Conservation (phyloP, 2,888 invertebrate species). For the Cheilosia scutellata region DNA sequence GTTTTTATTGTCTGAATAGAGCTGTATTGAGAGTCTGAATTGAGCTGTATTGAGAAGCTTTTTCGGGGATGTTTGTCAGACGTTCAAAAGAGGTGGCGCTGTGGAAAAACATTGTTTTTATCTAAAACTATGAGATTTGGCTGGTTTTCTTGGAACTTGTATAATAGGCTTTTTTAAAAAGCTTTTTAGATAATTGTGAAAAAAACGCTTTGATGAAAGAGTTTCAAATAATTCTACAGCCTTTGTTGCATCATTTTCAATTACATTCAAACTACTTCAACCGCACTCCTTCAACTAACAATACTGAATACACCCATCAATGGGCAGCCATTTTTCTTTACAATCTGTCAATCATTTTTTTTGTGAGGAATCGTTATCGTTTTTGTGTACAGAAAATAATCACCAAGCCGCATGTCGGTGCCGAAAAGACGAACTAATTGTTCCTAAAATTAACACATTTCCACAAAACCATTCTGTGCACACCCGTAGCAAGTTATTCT, state of each 20-base stretch:
- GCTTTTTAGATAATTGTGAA: no score
- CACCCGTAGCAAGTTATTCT: neutral
- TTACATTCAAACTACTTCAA: neutral
- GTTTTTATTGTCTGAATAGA: no score
- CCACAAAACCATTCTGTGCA: neutral
- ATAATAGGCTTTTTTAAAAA: no score
- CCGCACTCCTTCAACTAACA: neutral
- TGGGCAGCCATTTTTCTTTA: slow-evolving; percentile 3
- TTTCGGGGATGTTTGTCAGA: no score
- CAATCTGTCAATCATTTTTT: slow-evolving; percentile 19
- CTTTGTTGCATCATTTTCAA: neutral
- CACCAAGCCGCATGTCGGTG: slow-evolving; percentile 31
- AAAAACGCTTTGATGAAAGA: no score
- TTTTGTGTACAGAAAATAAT: slow-evolving; percentile 57
- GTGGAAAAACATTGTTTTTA: no score
- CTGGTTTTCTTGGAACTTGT: no score
- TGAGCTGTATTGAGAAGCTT: no score
- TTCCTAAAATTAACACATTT: slow-evolving; percentile 11
- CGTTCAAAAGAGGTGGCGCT: no score
- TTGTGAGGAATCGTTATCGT: slow-evolving; percentile 34
- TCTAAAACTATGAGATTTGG: no score
- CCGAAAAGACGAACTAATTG: slow-evolving; percentile 1
- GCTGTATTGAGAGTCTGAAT: no score
- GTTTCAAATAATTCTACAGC: no score
- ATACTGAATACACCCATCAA: slow-evolving; percentile 11